Conservation (phyloP, 2,888 invertebrate species). For the Sesia bembeciformis region DNA sequence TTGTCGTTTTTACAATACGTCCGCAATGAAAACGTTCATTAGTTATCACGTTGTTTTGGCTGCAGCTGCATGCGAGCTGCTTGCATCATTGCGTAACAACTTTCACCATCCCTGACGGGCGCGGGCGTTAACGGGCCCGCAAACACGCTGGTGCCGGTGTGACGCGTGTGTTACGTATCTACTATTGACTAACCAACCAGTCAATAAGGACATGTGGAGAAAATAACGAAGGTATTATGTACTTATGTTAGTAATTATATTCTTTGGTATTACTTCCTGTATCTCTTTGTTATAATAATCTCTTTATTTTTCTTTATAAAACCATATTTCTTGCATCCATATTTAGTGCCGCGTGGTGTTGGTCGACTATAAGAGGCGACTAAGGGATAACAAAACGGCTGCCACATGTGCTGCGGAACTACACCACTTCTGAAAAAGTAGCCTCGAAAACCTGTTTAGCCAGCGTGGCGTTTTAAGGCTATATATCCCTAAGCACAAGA, state of each 20-base stretch:
- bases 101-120: constrained; percentile 39
- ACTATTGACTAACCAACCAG: not conserved
- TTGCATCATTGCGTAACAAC: constrained; percentile 62
- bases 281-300: too few relatives aligned
- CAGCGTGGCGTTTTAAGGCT: too few relatives aligned
- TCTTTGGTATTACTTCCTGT: constrained; percentile 3
- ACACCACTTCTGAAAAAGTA: too few relatives aligned
- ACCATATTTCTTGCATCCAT: too few relatives aligned
- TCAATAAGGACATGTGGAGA: not conserved
- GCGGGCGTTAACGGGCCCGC: constrained; percentile 16
- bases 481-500: too few relatives aligned
- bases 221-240: not conserved
- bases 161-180: not conserved
- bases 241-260: constrained; percentile 9
- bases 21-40: constrained; percentile 7
- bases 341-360: too few relatives aligned
- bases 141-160: not conserved
- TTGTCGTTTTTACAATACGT: not conserved
- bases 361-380: too few relatives aligned
- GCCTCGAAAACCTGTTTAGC: too few relatives aligned
- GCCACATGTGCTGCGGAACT: too few relatives aligned
- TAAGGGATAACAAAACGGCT: too few relatives aligned
- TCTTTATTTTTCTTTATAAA: too few relatives aligned
- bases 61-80: constrained; percentile 29
- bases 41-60: constrained; percentile 11